These are phyloP conservation scores for Alligator mississippiensis DNA, from an alignment of 2,113 vertebrate species.

Conservation along the genomic window DNA sequence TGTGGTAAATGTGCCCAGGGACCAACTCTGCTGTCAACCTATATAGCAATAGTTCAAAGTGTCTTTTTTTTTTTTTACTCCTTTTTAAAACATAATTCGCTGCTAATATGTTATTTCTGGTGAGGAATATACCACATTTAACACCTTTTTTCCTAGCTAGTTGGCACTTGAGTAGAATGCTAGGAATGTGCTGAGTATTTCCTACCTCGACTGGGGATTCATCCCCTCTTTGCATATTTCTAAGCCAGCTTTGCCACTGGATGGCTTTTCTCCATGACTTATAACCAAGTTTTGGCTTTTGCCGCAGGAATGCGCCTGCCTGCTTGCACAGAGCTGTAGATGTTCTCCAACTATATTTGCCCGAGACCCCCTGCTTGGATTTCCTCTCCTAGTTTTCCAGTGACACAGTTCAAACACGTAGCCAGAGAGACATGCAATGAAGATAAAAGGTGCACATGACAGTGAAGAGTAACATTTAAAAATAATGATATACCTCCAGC, in stretches of 20 bases:
- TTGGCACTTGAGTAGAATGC: background rate
- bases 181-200: background rate
- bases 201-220: background rate
- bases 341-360: conserved; percentile 39
- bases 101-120: background rate
- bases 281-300: background rate
- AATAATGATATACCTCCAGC: conserved; percentile 61
- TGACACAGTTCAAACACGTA: background rate
- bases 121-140: background rate
- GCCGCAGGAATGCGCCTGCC: background rate
- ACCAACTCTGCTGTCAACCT: background rate
- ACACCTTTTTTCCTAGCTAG: background rate
- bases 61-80: background rate
- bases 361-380: conserved; percentile 11
- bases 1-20: background rate
- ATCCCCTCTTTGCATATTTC: background rate
- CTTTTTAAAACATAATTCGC: background rate
- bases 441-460: conserved; percentile 33
- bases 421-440: conserved; percentile 42
- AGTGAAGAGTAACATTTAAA: conserved; percentile 51
- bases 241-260: background rate
- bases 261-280: background rate
- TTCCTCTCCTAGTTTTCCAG: conserved; percentile 44
- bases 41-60: background rate
- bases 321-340: background rate